A percentile compares a stretch with the other conserved stretches of the same genome.
These are phyloP conservation scores for Pogonus chalceus DNA, from an alignment of 1,140 invertebrate genomes.

Conservation along the genomic window DNA sequence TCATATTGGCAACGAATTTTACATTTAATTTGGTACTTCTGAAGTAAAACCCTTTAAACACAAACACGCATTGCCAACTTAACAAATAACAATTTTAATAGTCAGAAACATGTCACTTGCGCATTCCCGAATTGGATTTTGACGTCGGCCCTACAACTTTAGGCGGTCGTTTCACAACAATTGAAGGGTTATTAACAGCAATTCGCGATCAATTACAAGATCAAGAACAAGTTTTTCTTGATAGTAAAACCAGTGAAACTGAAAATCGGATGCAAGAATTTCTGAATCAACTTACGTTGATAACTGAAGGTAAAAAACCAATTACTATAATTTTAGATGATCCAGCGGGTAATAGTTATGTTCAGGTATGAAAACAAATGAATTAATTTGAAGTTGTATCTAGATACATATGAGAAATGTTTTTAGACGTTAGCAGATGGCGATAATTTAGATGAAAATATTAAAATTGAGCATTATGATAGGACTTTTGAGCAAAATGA, in stretches of 20 bases:
- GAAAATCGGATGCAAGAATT: constrained; percentile 52
- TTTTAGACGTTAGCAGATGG: constrained; percentile 53
- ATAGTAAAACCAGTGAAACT: constrained; percentile 51
- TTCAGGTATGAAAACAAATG: constrained; percentile 53
- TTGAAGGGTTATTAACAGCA: constrained; percentile 73
- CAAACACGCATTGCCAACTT: too few relatives aligned
- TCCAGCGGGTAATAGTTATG: constrained; percentile 93
- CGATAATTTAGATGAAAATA: constrained; percentile 46
- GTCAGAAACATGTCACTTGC: constrained; percentile 84
- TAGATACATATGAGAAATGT: constrained; percentile 9
- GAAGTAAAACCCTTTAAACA: too few relatives aligned
- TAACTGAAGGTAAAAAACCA: constrained; percentile 51
- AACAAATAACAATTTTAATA: too few relatives aligned
- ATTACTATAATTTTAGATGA: constrained; percentile 84
- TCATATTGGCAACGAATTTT: too few relatives aligned
- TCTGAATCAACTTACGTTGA: constrained; percentile 55
- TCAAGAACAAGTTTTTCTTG: constrained; percentile 60
- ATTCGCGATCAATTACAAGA: constrained; percentile 55
- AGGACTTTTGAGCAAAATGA: constrained; percentile 89
- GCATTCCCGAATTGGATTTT: constrained; percentile 85
- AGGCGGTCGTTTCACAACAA: constrained; percentile 90
- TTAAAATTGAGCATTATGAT: constrained; percentile 74
- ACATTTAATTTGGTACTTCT: too few relatives aligned
- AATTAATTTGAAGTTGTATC: constrained; percentile 1
- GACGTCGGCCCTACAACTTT: constrained; percentile 73